These are phyloP conservation scores for Cheilosia scutellata DNA, from an alignment of 2,888 invertebrate genomes.

Conservation along the genomic window DNA sequence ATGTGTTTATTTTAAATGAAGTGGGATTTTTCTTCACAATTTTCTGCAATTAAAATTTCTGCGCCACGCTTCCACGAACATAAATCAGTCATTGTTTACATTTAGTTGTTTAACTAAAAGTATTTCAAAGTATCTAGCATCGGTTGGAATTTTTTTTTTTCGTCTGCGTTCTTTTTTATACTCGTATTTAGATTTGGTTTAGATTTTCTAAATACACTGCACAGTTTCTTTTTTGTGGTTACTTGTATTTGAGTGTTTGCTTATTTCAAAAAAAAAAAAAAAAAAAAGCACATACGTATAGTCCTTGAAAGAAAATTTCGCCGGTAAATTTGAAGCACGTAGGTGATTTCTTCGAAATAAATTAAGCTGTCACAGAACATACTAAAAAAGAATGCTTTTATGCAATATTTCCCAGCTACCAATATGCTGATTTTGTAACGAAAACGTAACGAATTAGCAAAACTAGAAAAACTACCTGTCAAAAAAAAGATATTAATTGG, in stretches of 20 bases:
- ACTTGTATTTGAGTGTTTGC: slow-evolving; percentile 69
- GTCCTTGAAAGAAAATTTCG: slow-evolving; percentile 10
- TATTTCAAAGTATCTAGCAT: slow-evolving; percentile 47
- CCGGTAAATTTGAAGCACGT: neutral
- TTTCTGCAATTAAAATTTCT: slow-evolving; percentile 73
- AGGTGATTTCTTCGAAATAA: neutral
- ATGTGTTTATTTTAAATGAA: slow-evolving; percentile 63
- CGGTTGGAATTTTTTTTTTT: slow-evolving; percentile 17
- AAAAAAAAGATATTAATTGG: too few species aligned
- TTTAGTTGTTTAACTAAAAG: slow-evolving; percentile 60
- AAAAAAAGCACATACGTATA: neutral
- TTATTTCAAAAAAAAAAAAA: neutral
- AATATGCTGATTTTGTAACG: too few species aligned
- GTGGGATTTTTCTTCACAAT: slow-evolving; percentile 65
- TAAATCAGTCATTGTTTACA: slow-evolving; percentile 68
- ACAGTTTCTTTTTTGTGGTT: slow-evolving; percentile 77
- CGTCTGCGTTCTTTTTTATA: slow-evolving; percentile 2
- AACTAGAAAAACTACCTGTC: too few species aligned
- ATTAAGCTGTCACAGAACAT: too few species aligned
- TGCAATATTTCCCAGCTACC: too few species aligned
- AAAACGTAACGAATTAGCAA: too few species aligned
- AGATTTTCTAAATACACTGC: slow-evolving; percentile 8
- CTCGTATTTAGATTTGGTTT: slow-evolving; percentile 1
- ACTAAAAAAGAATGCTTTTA: too few species aligned
- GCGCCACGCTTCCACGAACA: slow-evolving; percentile 72